Evolutionary conservation across 2,888 invertebrate species (phyloP).

Genomic region (Trypoxylon attenuatum): DNA sequence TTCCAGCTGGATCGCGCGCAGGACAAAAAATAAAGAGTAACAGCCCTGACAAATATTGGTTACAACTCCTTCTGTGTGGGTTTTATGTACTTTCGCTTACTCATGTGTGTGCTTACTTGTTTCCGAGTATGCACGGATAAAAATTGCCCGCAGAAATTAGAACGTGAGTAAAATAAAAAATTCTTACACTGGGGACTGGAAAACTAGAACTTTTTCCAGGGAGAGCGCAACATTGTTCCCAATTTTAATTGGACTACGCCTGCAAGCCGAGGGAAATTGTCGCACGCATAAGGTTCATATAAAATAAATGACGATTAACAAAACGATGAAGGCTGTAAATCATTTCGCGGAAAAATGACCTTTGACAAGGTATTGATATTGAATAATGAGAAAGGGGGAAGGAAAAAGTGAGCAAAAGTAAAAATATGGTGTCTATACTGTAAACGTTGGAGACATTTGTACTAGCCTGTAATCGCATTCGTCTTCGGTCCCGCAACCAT

Average conservation of each 20-base stretch:
- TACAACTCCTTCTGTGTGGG: too few species aligned
- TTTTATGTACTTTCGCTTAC: too few species aligned
- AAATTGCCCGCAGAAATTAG: too few species aligned
- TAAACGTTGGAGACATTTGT: conserved; percentile 52
- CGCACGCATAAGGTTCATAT: neutral
- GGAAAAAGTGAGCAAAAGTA: conserved; percentile 1
- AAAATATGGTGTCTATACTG: conserved; percentile 25
- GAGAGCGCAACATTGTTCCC: neutral
- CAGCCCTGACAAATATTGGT: too few species aligned
- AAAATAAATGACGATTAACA: neutral
- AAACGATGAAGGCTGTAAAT: neutral
- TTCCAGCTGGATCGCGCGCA: too few species aligned
- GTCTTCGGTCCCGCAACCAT: conserved; percentile 50
- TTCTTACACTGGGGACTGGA: too few species aligned
- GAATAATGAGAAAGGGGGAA: neutral
- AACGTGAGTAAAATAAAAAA: too few species aligned
- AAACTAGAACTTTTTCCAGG: too few species aligned
- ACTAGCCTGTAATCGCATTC: conserved; percentile 52
- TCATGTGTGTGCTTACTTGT: too few species aligned
- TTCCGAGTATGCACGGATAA: too few species aligned
- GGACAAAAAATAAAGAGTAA: too few species aligned
- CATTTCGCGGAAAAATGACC: neutral
- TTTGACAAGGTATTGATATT: neutral
- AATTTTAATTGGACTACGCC: neutral
- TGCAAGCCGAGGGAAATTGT: neutral